Conservation (phyloP, 2,797 vertebrate species). For the Aldrovandia affinis region DNA sequence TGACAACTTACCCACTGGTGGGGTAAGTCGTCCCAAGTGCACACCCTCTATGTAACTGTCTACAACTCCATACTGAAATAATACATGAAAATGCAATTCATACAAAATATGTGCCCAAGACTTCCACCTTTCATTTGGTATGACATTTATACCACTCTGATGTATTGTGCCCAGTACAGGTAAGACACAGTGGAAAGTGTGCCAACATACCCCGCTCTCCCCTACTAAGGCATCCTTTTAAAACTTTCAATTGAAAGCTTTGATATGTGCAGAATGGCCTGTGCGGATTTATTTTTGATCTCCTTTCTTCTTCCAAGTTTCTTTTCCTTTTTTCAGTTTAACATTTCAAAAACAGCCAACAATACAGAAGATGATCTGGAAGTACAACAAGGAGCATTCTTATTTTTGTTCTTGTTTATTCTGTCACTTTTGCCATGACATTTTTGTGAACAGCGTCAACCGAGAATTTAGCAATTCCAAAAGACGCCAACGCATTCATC, state of each 20-base stretch:
- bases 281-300: background rate
- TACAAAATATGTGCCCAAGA: no score
- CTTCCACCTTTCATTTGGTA: no score
- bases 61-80: no score
- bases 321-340: background rate
- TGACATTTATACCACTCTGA: no score
- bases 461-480: background rate
- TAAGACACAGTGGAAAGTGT: no score
- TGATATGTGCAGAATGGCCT: background rate
- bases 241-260: background rate
- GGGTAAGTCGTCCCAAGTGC: no score
- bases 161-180: no score
- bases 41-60: no score
- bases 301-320: background rate
- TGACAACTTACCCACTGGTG: no score
- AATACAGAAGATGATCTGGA: background rate
- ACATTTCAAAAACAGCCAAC: background rate
- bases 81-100: no score
- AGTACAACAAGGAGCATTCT: conserved; percentile 15
- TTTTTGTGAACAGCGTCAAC: background rate
- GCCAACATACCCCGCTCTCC: no score
- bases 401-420: background rate
- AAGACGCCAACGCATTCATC: background rate
- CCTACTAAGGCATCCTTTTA: background rate
- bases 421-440: background rate